phyloP scores from a whole-genome alignment of 1,140 invertebrate species.

The Ceratina australensis region DNA sequence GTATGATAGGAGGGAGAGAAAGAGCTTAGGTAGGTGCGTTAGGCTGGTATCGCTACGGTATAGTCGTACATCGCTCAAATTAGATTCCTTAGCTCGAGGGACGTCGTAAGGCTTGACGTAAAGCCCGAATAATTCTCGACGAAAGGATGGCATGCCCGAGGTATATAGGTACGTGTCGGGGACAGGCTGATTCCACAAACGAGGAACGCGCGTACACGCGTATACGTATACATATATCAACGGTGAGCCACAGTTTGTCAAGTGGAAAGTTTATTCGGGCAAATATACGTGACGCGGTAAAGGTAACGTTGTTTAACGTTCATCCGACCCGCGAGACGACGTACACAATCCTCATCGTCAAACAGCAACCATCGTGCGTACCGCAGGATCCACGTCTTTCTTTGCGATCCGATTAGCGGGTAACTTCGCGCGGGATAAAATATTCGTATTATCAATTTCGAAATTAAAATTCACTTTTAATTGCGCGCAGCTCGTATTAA shows the following conservation, averaged over 20 bases:
- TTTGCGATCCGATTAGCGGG: too few species aligned
- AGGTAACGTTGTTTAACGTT: slow-evolving; percentile 50
- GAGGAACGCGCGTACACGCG: slow-evolving; percentile 38
- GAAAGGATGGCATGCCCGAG: slow-evolving; percentile 68
- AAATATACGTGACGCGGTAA: slow-evolving; percentile 53
- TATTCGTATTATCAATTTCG: too few species aligned
- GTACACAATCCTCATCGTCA: neutral
- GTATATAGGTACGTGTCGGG: slow-evolving; percentile 56
- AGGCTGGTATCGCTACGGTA: slow-evolving; percentile 10
- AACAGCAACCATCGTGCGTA: neutral
- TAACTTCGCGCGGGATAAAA: too few species aligned
- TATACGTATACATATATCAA: slow-evolving; percentile 67
- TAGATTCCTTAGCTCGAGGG: slow-evolving; percentile 73
- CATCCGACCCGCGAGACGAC: slow-evolving; percentile 15
- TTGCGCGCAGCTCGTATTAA: too few species aligned
- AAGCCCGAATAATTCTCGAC: slow-evolving; percentile 76
- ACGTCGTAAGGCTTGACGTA: slow-evolving; percentile 73
- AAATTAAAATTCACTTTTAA: too few species aligned
- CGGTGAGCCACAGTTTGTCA: slow-evolving; percentile 62
- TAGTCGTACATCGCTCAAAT: slow-evolving; percentile 76
- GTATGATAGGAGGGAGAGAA: neutral
- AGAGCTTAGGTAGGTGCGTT: slow-evolving; percentile 21
- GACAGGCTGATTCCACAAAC: slow-evolving; percentile 52
- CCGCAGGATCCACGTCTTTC: neutral
- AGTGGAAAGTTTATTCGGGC: slow-evolving; percentile 58